Base-by-base conservation (phyloP, 2,888 invertebrate species). In the Leptopilina syphax region DNA sequence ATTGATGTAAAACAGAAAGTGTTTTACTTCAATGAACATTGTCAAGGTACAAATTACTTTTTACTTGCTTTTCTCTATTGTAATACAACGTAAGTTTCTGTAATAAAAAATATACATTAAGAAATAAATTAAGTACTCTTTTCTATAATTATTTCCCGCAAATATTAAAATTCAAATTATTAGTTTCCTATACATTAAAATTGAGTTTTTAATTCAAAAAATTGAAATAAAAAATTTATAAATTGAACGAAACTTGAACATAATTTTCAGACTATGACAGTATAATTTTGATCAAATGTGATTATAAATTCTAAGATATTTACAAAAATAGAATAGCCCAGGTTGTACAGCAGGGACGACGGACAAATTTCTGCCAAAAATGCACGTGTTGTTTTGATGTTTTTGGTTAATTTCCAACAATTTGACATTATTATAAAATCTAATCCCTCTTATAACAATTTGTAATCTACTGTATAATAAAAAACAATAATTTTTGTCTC, bases 321-420 rank as follows among this genome's bases (percentile, higher is more conserved):
- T 86, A 88, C 88, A 86, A 83, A 90, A 90, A 90, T 90, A 90
- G 90, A 90, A 83, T 84, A 88, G 87, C 88, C 88, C 87, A 83
- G 85, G 85, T 54, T 73, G 4, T 73, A 27, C 57, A 73, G 50
- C 63, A 41, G 73, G 57, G 54, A 41, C 73, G 57, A 70, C 27
- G 54, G 54, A 57, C 34, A 73, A 86, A 90, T 88, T 18, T 88
- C 87, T 88, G 88, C 88, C 88, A 88, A 86, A 87, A 85, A 85
- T 83, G 73, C 57, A 60, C 27, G 70, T 70, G 54, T 70, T 73
- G 73, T 60, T 73, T 73, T 73, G 57, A 73, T 54, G 13, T n/a
- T 73, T 57, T 54, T 73, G 73, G 73, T 73, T 13, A 60, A 73
- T 41, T 73, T 73, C 73, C 73, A 73, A 73, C 34, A 57, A 57